Evolutionary conservation across 2,797 vertebrate genomes (phyloP), one percentile per base, ranked within the genome.

Genomic region (Clarias fuscus): DNA sequence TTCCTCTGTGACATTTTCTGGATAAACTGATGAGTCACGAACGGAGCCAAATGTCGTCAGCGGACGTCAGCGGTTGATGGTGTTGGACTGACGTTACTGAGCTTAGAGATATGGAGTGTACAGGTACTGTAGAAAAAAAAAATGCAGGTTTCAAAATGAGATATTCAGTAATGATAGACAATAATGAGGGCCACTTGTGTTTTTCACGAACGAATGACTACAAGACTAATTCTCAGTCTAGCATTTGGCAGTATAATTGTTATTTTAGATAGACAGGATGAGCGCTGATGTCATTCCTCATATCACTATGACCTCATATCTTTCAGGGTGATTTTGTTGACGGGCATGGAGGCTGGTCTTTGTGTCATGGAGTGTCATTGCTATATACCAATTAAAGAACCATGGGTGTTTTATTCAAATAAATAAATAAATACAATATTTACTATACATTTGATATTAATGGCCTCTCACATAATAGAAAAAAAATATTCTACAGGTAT

Each of bases 141-240:
- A 89, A 5, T 76, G 30, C 73, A 78, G 43, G 48, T 82, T 84
- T 82, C 81, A n/a, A 90, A 89, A 91, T 78, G 82, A 92, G 90
- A 87, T 79, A 73, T 90, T 88, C 89, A 88, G 86, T 90, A 93
- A 90, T 84, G 81, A 24, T 24, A 82, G 48, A 53, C 87, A 90
- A 90, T 67, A 90, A 65, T 90, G 89, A 93, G 48, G 87, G 87
- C 87, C 84, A 4, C 84, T 86, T 61, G 56, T 33, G 64, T 64
- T 82, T 65, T 43, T 82, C 15, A 68, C 2, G 40, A 77, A 18
- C 58, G n/a, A 24, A 62, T 84, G 24, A 7, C 37, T n/a, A 27
- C 18, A 62, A 53, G 24, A 27, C 24, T 53, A 53, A 27, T 17
- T 53, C 24, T 72, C 43, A 72, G 13, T 27, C 14, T 58, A 20